Evolutionary conservation across 2,888 invertebrate species (phyloP), one percentile per base, ranked within the genome.

Genomic region (Notocelia uddmanniana): DNA sequence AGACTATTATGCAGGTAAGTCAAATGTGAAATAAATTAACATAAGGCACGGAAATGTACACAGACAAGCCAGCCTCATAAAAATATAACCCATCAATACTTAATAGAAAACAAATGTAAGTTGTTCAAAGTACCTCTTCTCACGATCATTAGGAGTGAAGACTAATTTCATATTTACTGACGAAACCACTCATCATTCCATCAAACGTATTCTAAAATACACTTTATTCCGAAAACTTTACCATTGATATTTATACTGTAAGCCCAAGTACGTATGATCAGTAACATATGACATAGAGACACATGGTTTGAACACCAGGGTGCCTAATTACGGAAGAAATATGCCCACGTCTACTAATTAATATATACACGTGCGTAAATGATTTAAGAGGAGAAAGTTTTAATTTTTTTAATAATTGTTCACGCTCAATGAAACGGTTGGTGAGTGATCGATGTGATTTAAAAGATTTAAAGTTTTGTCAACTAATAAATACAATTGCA

Each of bases 251-350:
- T 54, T 2, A 21, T 6, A 10, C 1, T 21, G 23, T 8, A 15
- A 15, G 6, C 9, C n/a, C 37, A 37, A 21, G 63, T 13, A 21
- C 21, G 37, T 52, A 52, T n/a, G 34, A 19, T 15, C 10, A 11
- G n/a, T 64, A 37, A 23, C 54, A 52, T 37, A 10, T 54, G 54
- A 54, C 37, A 64, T 89, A 83, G 83, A 83, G 83, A 82, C 89
- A 89, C 77, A 87, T 89, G 88, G 79, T 74, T 41, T 58, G 74
- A 78, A 76, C 79, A 75, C 62, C 73, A 54, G 80, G 78, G 82
- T 77, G 77, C 80, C 83, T 87, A 88, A 89, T 89, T 88, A 89
- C 82, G 75, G 78, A 82, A 83, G 83, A 88, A 89, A 88, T 88
- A 88, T 87, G 78, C 81, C 81, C 82, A 77, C 81, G 78, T 82